Evolutionary conservation across 1,140 invertebrate species (phyloP).

Genomic region (Heliconius himera): DNA sequence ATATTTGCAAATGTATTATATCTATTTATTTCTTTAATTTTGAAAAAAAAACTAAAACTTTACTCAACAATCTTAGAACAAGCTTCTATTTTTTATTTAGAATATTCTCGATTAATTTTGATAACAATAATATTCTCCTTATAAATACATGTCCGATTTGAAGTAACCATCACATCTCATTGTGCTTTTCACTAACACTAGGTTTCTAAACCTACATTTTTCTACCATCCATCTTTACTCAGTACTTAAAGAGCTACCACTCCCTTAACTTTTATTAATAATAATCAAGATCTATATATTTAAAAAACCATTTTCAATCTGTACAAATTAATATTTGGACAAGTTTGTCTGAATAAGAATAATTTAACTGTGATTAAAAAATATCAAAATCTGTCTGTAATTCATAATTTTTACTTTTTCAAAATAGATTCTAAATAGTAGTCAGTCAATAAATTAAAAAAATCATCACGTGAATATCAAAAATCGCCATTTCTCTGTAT

Average conservation of each 20-base stretch:
- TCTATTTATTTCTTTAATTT: background rate
- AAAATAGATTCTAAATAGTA: background rate
- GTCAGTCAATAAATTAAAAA: slow-evolving; percentile 1
- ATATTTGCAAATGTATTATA: background rate
- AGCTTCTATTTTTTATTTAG: background rate
- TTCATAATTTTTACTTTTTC: background rate
- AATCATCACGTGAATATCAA: background rate
- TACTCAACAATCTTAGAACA: background rate
- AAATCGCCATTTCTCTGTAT: background rate
- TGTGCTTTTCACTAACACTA: slow-evolving; percentile 26
- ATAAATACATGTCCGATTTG: slow-evolving; percentile 6
- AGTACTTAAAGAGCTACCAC: background rate
- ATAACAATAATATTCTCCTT: background rate
- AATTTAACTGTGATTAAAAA: background rate
- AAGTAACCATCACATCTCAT: slow-evolving; percentile 17
- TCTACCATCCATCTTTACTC: background rate
- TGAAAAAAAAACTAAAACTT: background rate
- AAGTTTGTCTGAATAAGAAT: background rate
- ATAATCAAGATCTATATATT: background rate
- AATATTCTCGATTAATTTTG: background rate
- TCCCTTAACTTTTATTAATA: background rate
- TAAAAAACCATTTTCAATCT: background rate
- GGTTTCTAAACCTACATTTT: background rate
- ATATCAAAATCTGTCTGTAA: background rate
- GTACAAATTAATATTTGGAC: background rate